These are phyloP conservation scores for Ferrisia virgata DNA, from an alignment of 2,888 invertebrate species.

Conservation along the genomic window DNA sequence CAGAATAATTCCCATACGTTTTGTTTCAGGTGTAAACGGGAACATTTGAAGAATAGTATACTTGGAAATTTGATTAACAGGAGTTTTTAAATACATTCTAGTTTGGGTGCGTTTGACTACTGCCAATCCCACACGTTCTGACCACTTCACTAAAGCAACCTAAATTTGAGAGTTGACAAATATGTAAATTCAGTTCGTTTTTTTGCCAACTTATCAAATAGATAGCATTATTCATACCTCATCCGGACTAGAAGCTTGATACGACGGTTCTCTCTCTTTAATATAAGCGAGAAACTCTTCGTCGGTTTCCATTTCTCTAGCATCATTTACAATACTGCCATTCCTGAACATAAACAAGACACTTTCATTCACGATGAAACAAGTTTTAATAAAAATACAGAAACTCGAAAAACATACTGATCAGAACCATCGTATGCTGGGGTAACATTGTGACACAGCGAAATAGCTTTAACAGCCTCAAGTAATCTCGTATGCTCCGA, in stretches of 20 bases:
- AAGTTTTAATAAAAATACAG: neutral
- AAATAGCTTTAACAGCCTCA: conserved; percentile 89
- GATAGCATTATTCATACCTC: conserved; percentile 56
- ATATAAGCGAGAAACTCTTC: conserved; percentile 39
- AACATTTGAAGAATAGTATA: conserved; percentile 66
- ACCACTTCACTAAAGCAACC: conserved; percentile 71
- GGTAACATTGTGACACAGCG: conserved; percentile 98
- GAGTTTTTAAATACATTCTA: conserved; percentile 57
- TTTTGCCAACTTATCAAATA: neutral
- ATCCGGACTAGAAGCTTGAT: conserved; percentile 74
- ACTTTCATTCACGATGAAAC: neutral
- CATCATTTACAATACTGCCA: neutral
- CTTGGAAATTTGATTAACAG: conserved; percentile 55
- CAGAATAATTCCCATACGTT: conserved; percentile 74
- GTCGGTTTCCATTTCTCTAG: neutral
- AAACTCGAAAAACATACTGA: neutral
- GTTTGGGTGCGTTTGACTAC: conserved; percentile 60
- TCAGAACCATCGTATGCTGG: conserved; percentile 77
- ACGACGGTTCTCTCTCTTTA: conserved; percentile 52
- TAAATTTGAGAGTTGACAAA: conserved; percentile 50
- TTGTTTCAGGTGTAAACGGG: conserved; percentile 73
- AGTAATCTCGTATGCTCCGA: conserved; percentile 73
- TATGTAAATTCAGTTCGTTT: neutral
- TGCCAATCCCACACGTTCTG: conserved; percentile 66
- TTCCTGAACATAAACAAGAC: neutral